Conservation (phyloP, 2,113 vertebrate genomes). For the Ornithorhynchus anatinus region DNA sequence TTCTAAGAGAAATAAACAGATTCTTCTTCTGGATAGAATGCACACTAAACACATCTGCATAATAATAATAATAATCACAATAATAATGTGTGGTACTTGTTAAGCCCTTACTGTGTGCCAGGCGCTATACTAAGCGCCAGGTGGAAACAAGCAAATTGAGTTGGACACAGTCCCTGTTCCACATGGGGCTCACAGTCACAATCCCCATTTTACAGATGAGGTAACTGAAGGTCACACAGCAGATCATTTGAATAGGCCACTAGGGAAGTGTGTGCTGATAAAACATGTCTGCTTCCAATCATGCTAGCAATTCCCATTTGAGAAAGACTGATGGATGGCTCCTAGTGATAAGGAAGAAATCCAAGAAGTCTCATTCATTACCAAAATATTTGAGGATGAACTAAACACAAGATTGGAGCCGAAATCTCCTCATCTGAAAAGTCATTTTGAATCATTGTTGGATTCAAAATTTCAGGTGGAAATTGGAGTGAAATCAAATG, state of each 20-base stretch:
- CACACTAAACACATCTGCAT: too few relatives aligned
- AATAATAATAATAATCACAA: too few relatives aligned
- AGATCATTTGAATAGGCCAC: conserved; percentile 9
- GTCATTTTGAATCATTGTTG: neutral
- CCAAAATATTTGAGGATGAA: conserved; percentile 26
- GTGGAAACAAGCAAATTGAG: too few relatives aligned
- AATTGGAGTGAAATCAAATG: neutral
- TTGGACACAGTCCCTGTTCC: too few relatives aligned
- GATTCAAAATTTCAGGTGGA: neutral
- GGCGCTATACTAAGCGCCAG: too few relatives aligned
- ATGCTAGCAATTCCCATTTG: neutral
- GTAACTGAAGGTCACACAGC: too few relatives aligned
- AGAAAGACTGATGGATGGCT: neutral
- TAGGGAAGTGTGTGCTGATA: conserved; percentile 2
- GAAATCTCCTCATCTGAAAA: neutral
- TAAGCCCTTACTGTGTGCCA: too few relatives aligned
- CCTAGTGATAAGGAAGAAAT: neutral
- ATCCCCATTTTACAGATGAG: too few relatives aligned
- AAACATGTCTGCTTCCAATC: conserved; percentile 8
- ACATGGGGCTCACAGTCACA: too few relatives aligned
- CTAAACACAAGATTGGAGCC: neutral
- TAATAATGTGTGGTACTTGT: too few relatives aligned
- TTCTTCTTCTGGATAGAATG: conserved; percentile 1
- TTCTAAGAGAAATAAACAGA: conserved; percentile 31
- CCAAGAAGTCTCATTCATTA: neutral